Conservation (phyloP, 2,888 invertebrate species). For the Muschampia plurimacula region DNA sequence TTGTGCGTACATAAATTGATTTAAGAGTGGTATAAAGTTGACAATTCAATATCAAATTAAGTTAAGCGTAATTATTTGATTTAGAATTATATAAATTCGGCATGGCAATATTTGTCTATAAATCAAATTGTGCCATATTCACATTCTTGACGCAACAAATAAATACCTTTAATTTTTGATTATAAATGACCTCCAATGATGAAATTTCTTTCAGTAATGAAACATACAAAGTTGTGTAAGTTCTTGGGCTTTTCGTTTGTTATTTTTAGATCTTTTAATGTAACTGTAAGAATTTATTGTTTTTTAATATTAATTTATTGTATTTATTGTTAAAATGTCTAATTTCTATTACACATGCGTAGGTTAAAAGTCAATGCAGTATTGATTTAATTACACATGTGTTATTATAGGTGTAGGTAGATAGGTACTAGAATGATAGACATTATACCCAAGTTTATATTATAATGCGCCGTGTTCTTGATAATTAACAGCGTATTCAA, state of each 20-base stretch:
- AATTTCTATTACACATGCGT: too few species aligned
- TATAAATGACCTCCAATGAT: not conserved
- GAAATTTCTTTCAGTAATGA: not conserved
- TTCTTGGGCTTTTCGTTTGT: too few species aligned
- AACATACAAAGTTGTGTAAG: too few species aligned
- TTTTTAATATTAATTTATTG: too few species aligned
- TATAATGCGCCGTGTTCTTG: constrained; percentile 5
- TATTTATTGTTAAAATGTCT: too few species aligned
- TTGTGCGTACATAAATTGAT: constrained; percentile 35
- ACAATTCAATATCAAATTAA: constrained; percentile 13
- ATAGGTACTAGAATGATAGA: too few species aligned
- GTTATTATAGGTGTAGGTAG: too few species aligned
- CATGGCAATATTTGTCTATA: not conserved
- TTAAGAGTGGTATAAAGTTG: constrained; percentile 23
- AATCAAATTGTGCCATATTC: not conserved
- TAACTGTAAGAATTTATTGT: too few species aligned
- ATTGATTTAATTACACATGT: too few species aligned
- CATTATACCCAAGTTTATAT: too few species aligned
- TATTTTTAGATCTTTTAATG: too few species aligned
- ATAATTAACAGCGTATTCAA: constrained; percentile 36
- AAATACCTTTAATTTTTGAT: not conserved
- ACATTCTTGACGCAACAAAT: not conserved
- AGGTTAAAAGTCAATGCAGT: too few species aligned
- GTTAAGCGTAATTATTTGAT: constrained; percentile 12
- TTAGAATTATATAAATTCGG: not conserved